Conservation (phyloP, 2,113 vertebrate genomes). For the Limanda limanda region DNA sequence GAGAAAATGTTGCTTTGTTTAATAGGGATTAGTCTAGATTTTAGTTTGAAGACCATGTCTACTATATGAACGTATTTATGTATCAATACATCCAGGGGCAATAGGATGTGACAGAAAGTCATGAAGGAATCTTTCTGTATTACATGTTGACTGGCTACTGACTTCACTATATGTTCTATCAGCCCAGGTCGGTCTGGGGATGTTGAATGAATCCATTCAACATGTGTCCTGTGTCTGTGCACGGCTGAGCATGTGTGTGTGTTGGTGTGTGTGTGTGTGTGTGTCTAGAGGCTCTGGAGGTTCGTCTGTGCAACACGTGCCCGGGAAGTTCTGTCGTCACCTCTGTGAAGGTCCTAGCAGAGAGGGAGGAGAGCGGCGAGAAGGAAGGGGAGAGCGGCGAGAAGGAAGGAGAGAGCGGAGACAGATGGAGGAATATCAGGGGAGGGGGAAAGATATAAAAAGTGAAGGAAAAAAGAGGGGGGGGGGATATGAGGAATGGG, state of each 20-base stretch:
- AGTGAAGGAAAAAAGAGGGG: constrained; percentile 39
- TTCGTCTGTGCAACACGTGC: constrained; percentile 75
- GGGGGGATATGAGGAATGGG: constrained; percentile 33
- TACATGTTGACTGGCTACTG: not conserved
- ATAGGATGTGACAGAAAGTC: not conserved
- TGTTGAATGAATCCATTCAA: constrained; percentile 57
- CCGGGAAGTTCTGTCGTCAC: constrained; percentile 75
- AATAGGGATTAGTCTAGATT: too few species aligned
- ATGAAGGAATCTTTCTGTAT: not conserved
- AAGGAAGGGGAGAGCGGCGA: constrained; percentile 4
- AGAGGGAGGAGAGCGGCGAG: constrained; percentile 30
- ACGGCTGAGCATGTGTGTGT: constrained; percentile 20
- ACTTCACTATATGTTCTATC: constrained; percentile 35
- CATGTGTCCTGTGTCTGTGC: constrained; percentile 46
- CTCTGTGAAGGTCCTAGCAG: constrained; percentile 46
- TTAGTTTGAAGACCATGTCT: too few species aligned
- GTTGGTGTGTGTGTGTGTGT: constrained; percentile 29
- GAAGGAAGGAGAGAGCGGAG: constrained; percentile 48
- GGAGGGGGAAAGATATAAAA: constrained; percentile 59
- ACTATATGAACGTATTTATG: too few species aligned
- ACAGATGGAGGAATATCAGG: constrained; percentile 60
- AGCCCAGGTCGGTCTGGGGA: constrained; percentile 34
- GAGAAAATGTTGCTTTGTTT: too few species aligned
- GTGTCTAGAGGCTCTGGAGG: constrained; percentile 44
- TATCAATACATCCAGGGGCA: not conserved